Conservation (phyloP, 2,797 vertebrate species). For the Coregonus ussuriensis region DNA sequence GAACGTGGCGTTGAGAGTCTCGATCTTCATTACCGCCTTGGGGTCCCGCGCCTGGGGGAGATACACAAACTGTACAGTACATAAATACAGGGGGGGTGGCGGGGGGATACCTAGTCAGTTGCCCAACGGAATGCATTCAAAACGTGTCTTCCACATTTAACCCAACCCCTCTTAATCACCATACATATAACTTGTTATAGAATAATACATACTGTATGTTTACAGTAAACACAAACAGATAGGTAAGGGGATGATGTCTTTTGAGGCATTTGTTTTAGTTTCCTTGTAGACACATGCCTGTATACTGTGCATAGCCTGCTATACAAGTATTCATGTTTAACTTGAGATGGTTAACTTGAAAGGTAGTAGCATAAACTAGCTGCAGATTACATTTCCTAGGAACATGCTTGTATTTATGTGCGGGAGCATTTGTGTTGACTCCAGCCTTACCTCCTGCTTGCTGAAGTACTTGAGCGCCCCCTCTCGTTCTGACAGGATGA, state of each 20-base stretch:
- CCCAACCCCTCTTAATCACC: not conserved
- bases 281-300: not conserved
- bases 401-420: not conserved
- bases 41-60: conserved; percentile 89
- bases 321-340: not conserved
- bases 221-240: conserved; percentile 7
- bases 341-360: not conserved
- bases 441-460: conserved; percentile 89
- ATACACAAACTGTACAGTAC: conserved; percentile 6
- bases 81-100: conserved; percentile 73
- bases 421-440: not conserved
- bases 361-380: not conserved
- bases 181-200: not conserved
- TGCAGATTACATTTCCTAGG: not conserved
- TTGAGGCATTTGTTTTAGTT: not conserved
- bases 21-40: conserved; percentile 94
- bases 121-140: too few species aligned
- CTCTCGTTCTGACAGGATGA: conserved; percentile 92
- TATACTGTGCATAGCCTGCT: not conserved
- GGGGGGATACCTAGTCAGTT: too few species aligned
- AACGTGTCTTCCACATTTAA: too few species aligned
- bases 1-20: conserved; percentile 94
- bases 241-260: not conserved
- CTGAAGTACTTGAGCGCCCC: conserved; percentile 97
- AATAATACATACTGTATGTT: not conserved